phyloP scores from a whole-genome alignment of 2,888 invertebrate species.

The Hypomecis punctinalis region DNA sequence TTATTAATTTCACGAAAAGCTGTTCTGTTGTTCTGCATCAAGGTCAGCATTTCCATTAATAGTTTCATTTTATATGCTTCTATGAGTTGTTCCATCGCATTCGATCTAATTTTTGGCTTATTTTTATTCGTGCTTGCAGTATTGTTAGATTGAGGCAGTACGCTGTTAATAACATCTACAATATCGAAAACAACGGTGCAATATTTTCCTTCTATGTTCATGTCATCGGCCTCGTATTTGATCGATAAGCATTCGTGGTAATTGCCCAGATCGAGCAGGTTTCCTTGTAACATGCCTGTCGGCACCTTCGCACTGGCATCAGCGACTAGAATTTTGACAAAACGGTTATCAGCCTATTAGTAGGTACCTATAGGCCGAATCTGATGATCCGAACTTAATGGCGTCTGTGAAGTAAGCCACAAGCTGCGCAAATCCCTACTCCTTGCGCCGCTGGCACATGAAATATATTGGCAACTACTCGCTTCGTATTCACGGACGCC shows the following conservation, averaged over 20 bases:
- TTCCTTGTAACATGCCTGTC: neutral
- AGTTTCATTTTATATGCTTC: neutral
- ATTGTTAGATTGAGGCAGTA: neutral
- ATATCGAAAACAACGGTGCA: neutral
- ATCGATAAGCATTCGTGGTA: constrained; percentile 18
- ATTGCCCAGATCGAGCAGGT: constrained; percentile 6
- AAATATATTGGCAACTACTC: too few relatives aligned
- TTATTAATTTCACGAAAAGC: neutral
- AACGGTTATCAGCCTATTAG: too few relatives aligned
- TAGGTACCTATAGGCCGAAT: too few relatives aligned
- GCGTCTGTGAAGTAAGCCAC: too few relatives aligned
- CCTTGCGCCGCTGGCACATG: too few relatives aligned
- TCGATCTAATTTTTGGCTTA: neutral
- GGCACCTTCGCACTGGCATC: constrained; percentile 8
- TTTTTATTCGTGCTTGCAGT: neutral
- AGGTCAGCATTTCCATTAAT: neutral
- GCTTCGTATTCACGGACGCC: too few relatives aligned
- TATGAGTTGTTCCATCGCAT: neutral
- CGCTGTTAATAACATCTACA: neutral
- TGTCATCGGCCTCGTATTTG: neutral
- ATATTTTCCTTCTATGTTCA: constrained; percentile 15
- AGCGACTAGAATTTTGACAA: constrained; percentile 9
- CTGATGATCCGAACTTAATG: too few relatives aligned
- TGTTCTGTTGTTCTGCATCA: neutral
- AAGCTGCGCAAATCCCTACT: too few relatives aligned